These are phyloP conservation scores for Anabacerthia variegaticeps DNA, from an alignment of 2,797 vertebrate genomes.

Conservation along the genomic window DNA sequence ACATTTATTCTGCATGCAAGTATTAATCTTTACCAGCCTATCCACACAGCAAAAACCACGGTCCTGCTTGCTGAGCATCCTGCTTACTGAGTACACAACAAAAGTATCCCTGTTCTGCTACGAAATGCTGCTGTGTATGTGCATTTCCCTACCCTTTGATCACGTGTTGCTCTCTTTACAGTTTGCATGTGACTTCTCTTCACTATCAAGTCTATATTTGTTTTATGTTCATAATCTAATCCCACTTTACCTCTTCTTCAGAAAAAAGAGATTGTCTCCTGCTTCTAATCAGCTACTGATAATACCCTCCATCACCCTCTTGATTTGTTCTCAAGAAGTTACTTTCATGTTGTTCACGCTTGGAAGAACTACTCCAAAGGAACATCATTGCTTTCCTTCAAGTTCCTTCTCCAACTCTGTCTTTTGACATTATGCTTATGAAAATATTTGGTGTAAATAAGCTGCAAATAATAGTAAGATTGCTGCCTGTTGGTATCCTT, in stretches of 20 bases:
- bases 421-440: neutral
- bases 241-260: conserved; percentile 37
- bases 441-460: neutral
- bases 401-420: neutral
- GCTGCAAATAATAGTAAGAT: neutral
- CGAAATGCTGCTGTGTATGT: neutral
- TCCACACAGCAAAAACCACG: neutral
- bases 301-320: conserved; percentile 16
- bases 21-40: neutral
- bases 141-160: neutral
- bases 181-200: neutral
- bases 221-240: conserved; percentile 36
- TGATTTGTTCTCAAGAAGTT: conserved; percentile 19
- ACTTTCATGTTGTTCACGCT: neutral
- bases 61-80: neutral
- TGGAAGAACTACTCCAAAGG: conserved; percentile 7
- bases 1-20: neutral
- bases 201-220: neutral
- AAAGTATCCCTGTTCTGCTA: neutral
- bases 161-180: neutral
- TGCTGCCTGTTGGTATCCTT: neutral
- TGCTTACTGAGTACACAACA: neutral
- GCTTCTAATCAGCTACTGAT: conserved; percentile 24
- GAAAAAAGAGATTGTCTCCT: conserved; percentile 26
- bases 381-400: neutral